phyloP scores from a whole-genome alignment of 2,888 invertebrate species.

The Octodonta nipae region DNA sequence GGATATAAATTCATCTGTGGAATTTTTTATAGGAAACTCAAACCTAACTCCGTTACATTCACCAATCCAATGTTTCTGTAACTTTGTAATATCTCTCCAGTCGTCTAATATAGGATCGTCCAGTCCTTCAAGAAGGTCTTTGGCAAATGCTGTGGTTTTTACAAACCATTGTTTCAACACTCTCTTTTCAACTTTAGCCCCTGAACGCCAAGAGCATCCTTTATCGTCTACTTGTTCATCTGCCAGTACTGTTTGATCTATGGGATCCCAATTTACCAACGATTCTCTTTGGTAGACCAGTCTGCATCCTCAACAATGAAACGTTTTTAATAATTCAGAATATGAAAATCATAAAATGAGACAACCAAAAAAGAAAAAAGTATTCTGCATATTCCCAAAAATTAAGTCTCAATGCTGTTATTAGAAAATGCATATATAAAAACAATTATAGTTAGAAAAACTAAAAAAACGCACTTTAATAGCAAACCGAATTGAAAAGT shows the following conservation, averaged over 20 bases:
- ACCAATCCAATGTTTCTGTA: conserved; percentile 85
- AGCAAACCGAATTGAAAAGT: too few species aligned
- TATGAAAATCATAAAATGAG: too few species aligned
- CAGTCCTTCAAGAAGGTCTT: conserved; percentile 57
- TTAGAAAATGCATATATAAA: too few species aligned
- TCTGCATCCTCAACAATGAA: too few species aligned
- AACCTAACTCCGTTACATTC: conserved; percentile 66
- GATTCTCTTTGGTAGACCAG: conserved; percentile 81
- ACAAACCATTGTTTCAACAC: conserved; percentile 90
- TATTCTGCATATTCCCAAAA: too few species aligned
- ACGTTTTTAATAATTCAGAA: too few species aligned
- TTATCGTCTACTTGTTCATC: conserved; percentile 92
- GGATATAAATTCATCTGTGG: conserved; percentile 32
- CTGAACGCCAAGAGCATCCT: conserved; percentile 91
- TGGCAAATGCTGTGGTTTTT: conserved; percentile 71
- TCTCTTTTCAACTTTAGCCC: conserved; percentile 82
- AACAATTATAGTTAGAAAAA: too few species aligned
- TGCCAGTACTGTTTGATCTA: conserved; percentile 92
- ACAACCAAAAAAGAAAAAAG: too few species aligned
- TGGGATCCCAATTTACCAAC: conserved; percentile 95
- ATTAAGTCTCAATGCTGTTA: too few species aligned
- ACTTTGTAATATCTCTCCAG: conserved; percentile 72
- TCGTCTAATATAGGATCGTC: conserved; percentile 52
- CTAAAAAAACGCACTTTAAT: too few species aligned
- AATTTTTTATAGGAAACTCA: conserved; percentile 40